Evolutionary conservation across 2,888 invertebrate species (phyloP).

Genomic region (Epirrhoe tristata): DNA sequence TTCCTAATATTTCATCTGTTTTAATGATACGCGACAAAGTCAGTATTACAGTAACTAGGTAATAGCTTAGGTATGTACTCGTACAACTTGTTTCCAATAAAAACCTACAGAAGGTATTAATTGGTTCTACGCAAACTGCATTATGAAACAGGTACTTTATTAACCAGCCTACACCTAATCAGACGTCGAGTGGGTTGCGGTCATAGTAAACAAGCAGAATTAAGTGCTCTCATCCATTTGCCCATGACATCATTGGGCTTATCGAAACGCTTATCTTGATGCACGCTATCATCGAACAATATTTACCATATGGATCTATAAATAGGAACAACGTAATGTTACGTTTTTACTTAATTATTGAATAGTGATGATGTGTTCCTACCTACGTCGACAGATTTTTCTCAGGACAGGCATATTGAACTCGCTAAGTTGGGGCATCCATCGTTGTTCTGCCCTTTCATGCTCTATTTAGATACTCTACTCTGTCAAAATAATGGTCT

Average conservation of each 20-base stretch:
- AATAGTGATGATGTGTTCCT: no score
- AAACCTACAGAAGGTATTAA: neutral
- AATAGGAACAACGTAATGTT: slow-evolving; percentile 21
- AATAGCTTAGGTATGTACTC: no score
- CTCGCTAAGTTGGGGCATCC: no score
- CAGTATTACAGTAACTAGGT: no score
- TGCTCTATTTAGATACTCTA: no score
- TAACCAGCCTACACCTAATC: neutral
- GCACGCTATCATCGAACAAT: slow-evolving; percentile 6
- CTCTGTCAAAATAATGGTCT: no score
- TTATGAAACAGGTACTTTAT: neutral
- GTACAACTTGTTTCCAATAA: no score
- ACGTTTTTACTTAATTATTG: neutral
- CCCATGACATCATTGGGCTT: slow-evolving; percentile 27
- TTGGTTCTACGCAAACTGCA: neutral
- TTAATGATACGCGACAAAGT: no score
- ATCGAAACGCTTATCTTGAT: slow-evolving; percentile 25
- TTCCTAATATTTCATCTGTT: no score
- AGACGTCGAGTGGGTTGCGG: slow-evolving; percentile 12
- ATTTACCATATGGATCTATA: slow-evolving; percentile 11
- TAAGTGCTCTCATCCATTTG: slow-evolving; percentile 22
- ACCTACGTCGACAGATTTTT: no score
- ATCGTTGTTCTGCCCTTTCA: no score
- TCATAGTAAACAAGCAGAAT: slow-evolving; percentile 10
- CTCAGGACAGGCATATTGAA: no score